Evolutionary conservation across 2,797 vertebrate species (phyloP), one percentile per base, ranked within the genome.

Genomic region (Sebastes itinus): DNA sequence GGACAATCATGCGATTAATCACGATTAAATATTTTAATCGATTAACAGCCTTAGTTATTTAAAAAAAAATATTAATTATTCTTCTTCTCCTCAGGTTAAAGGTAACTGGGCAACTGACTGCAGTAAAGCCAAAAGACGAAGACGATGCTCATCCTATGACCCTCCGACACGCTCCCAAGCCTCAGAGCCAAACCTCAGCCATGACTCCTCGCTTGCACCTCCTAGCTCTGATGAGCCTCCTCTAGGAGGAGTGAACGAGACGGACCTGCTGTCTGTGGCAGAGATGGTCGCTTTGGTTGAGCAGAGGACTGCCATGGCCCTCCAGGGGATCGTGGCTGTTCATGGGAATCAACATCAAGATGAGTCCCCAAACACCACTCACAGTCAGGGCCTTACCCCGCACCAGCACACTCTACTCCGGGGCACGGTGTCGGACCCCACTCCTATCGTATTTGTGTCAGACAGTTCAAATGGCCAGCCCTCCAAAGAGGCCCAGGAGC

Each of bases 271-370:
- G 14, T 99, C 98, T 0, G 98, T 99, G 70, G 98, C 98, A 0
- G 97, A 99, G 90, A 99, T 99, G 98, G 98, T 99, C 82, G 98
- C 98, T 0, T 84, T 98, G 89, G 98, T 98, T 13, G 98, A 99
- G 87, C 97, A 96, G 92, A 94, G 98, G 73, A 95, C 97, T 0
- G 97, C 97, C 1, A 85, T 97, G 94, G 97, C 97, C 0, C 87
- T 97, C 71, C 97, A 97, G 87, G 95, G 86, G 62, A 96, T 96
- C 33, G 95, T 95, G 78, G 93, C 89, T 32, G 87, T 80, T 81
- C 96, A 93, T 81, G 92, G 89, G 75, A 93, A 75, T 87, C 94
- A 88, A 69, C 91, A 90, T 13, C 78, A 82, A 33, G 86, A 75
- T 49, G 91, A 92, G 68, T 72, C 71, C 75, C 56, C 23, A 52